These are phyloP conservation scores for Linnaemya vulpina DNA, from an alignment of 2,888 invertebrate species.

Conservation along the genomic window DNA sequence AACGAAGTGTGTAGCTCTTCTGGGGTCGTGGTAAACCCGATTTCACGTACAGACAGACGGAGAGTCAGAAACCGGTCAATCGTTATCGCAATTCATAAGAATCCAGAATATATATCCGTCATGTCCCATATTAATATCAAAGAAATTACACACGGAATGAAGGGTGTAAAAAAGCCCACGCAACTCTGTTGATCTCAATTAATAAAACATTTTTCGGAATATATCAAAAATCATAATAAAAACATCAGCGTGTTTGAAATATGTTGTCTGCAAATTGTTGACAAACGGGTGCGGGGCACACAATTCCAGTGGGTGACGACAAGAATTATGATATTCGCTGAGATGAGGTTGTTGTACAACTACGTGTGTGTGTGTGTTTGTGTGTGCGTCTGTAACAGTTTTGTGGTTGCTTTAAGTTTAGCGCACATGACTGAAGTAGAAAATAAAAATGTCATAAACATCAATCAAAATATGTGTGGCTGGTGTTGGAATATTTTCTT, in stretches of 20 bases:
- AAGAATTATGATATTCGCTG: slow-evolving; percentile 28
- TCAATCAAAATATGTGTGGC: slow-evolving; percentile 67
- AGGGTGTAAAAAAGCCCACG: too few relatives aligned
- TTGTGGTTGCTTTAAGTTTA: slow-evolving; percentile 9
- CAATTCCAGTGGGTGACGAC: slow-evolving; percentile 6
- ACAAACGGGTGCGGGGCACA: neutral
- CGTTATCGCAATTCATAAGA: too few relatives aligned
- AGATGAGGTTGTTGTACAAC: neutral
- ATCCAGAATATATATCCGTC: too few relatives aligned
- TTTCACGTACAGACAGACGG: too few relatives aligned
- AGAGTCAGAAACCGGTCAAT: too few relatives aligned
- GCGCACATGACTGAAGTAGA: neutral
- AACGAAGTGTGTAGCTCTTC: too few relatives aligned
- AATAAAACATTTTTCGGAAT: slow-evolving; percentile 21
- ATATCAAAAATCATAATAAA: slow-evolving; percentile 18
- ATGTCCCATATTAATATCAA: too few relatives aligned
- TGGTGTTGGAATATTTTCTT: slow-evolving; percentile 28
- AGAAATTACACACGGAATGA: too few relatives aligned
- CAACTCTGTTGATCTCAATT: slow-evolving; percentile 18
- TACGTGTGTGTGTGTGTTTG: slow-evolving; percentile 7
- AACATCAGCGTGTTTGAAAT: slow-evolving; percentile 14
- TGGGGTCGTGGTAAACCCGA: too few relatives aligned
- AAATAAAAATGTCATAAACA: slow-evolving; percentile 59
- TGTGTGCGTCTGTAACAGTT: too few relatives aligned
- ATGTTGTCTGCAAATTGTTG: slow-evolving; percentile 40